Evolutionary conservation across 2,113 vertebrate species (phyloP).

Genomic region (Myanophis thanlyinensis): DNA sequence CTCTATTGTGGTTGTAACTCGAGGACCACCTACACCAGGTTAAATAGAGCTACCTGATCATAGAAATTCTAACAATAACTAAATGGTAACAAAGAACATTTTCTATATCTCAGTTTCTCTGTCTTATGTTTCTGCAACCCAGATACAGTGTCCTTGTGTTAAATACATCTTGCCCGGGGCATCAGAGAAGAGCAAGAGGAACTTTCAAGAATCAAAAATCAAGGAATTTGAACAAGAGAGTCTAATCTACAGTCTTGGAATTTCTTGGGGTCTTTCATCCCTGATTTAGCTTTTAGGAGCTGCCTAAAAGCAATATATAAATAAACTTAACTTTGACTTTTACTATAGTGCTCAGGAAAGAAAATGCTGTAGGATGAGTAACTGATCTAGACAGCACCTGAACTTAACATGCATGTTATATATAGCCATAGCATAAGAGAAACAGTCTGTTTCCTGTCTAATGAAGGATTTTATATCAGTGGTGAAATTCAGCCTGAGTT

Average conservation of each 20-base stretch:
- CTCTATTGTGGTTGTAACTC: no score
- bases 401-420: not conserved
- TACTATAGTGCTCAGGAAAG: no score
- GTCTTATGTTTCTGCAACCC: not conserved
- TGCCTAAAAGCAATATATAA: no score
- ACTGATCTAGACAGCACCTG: no score
- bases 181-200: not conserved
- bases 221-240: not conserved
- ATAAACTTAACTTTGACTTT: no score
- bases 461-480: no score
- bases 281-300: no score
- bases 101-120: not conserved
- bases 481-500: no score
- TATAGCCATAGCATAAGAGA: not conserved
- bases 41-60: not conserved
- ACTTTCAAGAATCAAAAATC: not conserved
- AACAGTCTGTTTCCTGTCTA: no score
- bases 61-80: not conserved
- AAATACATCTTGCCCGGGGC: not conserved
- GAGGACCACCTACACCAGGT: not conserved
- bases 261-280: no score
- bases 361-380: no score
- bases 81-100: not conserved
- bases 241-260: not conserved
- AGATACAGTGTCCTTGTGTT: not conserved